Percentiles rank a stretch among this genome's conserved stretches.
Evolutionary conservation across 2,113 vertebrate genomes (phyloP).

Genomic region (Pollimyrus isidori): DNA sequence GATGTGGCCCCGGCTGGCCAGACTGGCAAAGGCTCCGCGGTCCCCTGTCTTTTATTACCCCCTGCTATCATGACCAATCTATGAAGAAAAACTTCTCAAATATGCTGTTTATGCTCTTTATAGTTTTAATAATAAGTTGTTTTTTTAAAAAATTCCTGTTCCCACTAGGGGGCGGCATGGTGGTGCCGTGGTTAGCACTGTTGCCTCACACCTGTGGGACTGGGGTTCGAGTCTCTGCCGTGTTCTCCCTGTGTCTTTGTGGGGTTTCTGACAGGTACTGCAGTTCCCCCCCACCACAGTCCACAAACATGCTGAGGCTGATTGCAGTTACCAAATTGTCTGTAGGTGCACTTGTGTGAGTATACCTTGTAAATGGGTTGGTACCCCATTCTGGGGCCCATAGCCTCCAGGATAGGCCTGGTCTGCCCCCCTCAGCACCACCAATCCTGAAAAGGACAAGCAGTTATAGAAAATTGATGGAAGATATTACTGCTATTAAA

Average conservation of each 20-base stretch:
- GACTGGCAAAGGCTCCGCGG: not conserved
- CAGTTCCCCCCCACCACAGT: not conserved
- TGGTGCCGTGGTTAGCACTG: not conserved
- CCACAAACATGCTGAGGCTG: not conserved
- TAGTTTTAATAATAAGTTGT: not conserved
- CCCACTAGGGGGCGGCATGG: not conserved
- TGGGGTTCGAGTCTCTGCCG: not conserved
- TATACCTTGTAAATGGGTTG: not conserved
- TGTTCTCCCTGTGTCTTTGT: not conserved
- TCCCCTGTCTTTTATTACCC: not conserved
- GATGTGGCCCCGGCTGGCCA: not conserved
- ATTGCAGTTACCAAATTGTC: not conserved
- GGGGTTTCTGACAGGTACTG: not conserved
- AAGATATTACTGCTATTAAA: not conserved
- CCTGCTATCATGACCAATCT: constrained; percentile 16
- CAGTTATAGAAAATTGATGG: not conserved
- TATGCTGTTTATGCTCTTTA: not conserved
- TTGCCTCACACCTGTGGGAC: not conserved
- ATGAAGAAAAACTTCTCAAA: not conserved
- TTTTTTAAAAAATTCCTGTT: not conserved
- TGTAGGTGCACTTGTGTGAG: not conserved
- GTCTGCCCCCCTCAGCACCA: too few relatives aligned
- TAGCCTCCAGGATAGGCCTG: not conserved
- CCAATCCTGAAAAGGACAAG: not conserved
- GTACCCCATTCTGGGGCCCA: not conserved